A percentile compares a stretch with the other conserved stretches of the same genome.
These are phyloP conservation scores for Lophura nycthemera DNA, from an alignment of 2,113 vertebrate species.

Conservation along the genomic window DNA sequence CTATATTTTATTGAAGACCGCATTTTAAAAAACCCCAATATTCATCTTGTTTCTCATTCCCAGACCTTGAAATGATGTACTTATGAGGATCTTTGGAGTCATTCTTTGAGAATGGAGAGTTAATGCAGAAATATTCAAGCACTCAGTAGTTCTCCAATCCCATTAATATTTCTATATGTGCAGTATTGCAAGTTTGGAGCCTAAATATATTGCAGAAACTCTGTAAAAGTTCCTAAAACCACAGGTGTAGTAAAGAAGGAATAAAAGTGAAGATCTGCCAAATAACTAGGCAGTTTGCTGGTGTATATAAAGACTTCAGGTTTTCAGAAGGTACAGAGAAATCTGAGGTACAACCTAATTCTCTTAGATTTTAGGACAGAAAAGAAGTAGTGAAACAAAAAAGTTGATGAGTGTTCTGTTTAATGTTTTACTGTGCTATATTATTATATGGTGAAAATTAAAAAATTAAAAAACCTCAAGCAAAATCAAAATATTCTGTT, in stretches of 20 bases:
- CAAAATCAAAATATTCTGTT: neutral
- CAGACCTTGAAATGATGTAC: neutral
- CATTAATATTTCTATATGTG: neutral
- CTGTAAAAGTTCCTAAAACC: neutral
- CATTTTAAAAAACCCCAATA: neutral
- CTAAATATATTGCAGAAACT: neutral
- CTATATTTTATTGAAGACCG: neutral
- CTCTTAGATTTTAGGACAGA: neutral
- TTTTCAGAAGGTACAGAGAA: neutral
- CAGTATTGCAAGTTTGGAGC: neutral
- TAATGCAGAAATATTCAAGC: neutral
- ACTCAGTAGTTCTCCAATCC: neutral
- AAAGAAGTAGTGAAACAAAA: neutral
- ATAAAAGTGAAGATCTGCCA: neutral
- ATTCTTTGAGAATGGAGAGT: neutral
- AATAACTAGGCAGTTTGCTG: neutral
- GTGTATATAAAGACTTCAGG: neutral
- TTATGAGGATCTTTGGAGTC: neutral
- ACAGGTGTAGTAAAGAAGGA: neutral
- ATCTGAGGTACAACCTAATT: neutral
- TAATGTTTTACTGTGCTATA: neutral
- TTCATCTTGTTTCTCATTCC: neutral
- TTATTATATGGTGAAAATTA: neutral
- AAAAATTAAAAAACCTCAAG: neutral
- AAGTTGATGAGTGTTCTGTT: accelerated